These are phyloP conservation scores for Ceramica pisi DNA, from an alignment of 2,888 invertebrate species.

Conservation along the genomic window DNA sequence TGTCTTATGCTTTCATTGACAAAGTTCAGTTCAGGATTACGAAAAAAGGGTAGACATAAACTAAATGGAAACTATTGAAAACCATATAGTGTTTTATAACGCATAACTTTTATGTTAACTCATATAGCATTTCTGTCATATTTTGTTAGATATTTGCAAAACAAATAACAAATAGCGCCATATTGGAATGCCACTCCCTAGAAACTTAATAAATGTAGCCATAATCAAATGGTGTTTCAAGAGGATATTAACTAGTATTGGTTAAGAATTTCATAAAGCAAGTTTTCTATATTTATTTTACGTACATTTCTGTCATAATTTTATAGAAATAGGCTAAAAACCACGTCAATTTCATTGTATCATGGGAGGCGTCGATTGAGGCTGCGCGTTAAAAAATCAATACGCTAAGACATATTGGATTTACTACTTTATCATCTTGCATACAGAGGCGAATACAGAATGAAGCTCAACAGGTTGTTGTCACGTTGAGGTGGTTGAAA, in stretches of 20 bases:
- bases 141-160: slow-evolving; percentile 4
- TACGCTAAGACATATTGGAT: not conserved
- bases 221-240: not conserved
- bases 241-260: not conserved
- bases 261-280: not conserved
- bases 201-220: not conserved
- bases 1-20: too few relatives aligned
- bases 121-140: not conserved
- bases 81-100: not conserved
- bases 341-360: not conserved
- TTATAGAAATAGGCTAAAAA: not conserved
- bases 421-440: not conserved
- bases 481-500: not conserved
- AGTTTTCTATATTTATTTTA: not conserved
- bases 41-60: not conserved
- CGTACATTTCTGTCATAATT: slow-evolving; percentile 8
- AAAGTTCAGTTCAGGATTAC: too few relatives aligned
- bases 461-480: not conserved
- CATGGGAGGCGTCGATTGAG: not conserved
- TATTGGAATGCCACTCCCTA: not conserved
- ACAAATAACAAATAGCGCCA: not conserved
- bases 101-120: not conserved
- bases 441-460: not conserved
- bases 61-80: not conserved
- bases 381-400: not conserved